phyloP scores from a whole-genome alignment of 1,140 invertebrate species.

The Aporrectodea caliginosa region DNA sequence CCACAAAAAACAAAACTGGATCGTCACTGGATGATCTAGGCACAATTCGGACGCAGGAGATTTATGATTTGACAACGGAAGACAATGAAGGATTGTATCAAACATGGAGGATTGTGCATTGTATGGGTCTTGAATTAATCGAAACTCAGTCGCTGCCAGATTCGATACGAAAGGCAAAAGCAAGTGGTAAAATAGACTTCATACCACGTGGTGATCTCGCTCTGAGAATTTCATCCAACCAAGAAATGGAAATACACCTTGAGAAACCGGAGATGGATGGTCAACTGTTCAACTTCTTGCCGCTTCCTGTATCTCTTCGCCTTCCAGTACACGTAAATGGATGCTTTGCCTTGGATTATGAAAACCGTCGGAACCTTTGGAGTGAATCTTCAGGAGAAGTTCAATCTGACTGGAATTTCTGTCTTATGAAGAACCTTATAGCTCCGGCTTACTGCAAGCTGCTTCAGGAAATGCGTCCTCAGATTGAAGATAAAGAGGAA shows the following conservation, averaged over 20 bases:
- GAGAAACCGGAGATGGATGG: neutral
- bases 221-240: constrained; percentile 40
- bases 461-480: neutral
- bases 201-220: constrained; percentile 32
- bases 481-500: neutral
- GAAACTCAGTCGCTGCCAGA: constrained; percentile 9
- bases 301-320: too few relatives aligned
- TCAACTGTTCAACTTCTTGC: too few relatives aligned
- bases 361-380: constrained; percentile 45
- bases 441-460: constrained; percentile 38
- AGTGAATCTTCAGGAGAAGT: constrained; percentile 13
- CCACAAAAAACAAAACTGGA: too few relatives aligned
- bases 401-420: constrained; percentile 39
- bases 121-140: constrained; percentile 36
- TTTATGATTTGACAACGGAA: neutral
- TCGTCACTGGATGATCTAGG: too few relatives aligned
- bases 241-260: constrained; percentile 46
- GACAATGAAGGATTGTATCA: neutral
- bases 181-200: constrained; percentile 23
- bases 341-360: constrained; percentile 48
- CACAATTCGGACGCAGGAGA: neutral
- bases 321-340: constrained; percentile 50
- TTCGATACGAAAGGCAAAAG: constrained; percentile 35
- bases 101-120: constrained; percentile 36
- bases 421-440: constrained; percentile 38